Percentiles rank a stretch among this genome's conserved stretches.
Evolutionary conservation across 2,797 vertebrate species (phyloP).

Genomic region (Argya squamiceps): DNA sequence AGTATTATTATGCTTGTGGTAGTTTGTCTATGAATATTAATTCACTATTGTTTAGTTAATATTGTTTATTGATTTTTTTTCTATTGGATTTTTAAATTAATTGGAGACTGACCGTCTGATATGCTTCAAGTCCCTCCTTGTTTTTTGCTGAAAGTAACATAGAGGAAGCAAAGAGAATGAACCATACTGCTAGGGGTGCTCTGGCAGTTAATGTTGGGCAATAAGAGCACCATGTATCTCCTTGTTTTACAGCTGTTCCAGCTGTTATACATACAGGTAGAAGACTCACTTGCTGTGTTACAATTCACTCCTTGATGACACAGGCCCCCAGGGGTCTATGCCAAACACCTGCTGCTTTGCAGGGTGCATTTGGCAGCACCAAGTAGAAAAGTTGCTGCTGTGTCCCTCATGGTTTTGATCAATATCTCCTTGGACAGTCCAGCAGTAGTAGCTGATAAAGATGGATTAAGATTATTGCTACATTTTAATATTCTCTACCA

Average conservation of each 20-base stretch:
- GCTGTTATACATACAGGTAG: not conserved
- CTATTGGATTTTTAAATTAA: not conserved
- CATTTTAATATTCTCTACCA: not conserved
- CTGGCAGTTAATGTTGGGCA: not conserved
- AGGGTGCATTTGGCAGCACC: not conserved
- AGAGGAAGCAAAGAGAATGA: not conserved
- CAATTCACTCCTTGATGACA: not conserved
- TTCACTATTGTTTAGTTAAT: no score
- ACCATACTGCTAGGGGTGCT: not conserved
- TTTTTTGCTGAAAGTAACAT: not conserved
- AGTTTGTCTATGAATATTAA: not conserved
- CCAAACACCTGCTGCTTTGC: not conserved
- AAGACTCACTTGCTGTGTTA: not conserved
- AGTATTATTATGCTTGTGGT: not conserved
- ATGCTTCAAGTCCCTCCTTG: not conserved
- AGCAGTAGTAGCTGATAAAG: not conserved
- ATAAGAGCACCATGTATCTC: not conserved
- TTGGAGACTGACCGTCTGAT: not conserved
- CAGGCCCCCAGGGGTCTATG: not conserved
- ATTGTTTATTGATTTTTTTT: not conserved
- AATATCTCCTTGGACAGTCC: not conserved
- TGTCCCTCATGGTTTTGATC: not conserved
- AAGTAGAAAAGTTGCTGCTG: not conserved
- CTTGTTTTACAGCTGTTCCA: not conserved
- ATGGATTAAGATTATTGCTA: not conserved